phyloP scores from a whole-genome alignment of 2,888 invertebrate species.

The Lasius platythorax region DNA sequence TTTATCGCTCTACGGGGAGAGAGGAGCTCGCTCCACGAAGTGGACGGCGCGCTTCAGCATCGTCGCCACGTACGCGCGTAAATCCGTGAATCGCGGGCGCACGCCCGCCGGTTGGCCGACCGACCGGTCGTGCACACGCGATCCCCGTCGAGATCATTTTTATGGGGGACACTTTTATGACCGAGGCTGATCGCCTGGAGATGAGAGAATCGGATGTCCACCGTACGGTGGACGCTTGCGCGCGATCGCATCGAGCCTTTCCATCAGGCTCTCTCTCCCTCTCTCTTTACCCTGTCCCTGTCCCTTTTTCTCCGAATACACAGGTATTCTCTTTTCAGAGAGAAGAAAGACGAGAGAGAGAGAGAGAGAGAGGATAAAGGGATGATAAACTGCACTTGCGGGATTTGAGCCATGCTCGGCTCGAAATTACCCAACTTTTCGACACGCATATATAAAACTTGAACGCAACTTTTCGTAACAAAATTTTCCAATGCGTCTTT shows the following conservation, averaged over 20 bases:
- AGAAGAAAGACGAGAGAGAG: neutral
- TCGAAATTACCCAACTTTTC: conserved; percentile 3
- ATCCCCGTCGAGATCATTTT: conserved; percentile 29
- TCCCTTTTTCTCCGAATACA: neutral
- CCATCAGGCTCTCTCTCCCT: conserved; percentile 19
- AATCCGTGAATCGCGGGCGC: conserved; percentile 46
- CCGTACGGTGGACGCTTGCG: conserved; percentile 28
- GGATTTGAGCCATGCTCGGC: neutral
- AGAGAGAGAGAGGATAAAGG: neutral
- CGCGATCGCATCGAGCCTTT: conserved; percentile 44
- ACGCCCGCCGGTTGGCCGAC: neutral
- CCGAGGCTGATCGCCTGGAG: conserved; percentile 28
- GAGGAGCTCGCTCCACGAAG: neutral
- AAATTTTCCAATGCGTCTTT: conserved; percentile 8
- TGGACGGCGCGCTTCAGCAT: conserved; percentile 17
- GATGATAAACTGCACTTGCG: conserved; percentile 1
- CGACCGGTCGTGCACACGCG: conserved; percentile 21
- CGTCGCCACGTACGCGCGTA: conserved; percentile 46
- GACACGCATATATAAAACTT: conserved; percentile 10
- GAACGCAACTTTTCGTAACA: neutral
- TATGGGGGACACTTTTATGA: conserved; percentile 25
- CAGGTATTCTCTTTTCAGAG: neutral
- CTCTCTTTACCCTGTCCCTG: neutral
- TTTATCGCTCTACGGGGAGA: conserved; percentile 35
- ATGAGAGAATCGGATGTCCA: conserved; percentile 45